phyloP scores from a whole-genome alignment of 2,888 invertebrate genomes.

The Hanleya hanleyi region DNA sequence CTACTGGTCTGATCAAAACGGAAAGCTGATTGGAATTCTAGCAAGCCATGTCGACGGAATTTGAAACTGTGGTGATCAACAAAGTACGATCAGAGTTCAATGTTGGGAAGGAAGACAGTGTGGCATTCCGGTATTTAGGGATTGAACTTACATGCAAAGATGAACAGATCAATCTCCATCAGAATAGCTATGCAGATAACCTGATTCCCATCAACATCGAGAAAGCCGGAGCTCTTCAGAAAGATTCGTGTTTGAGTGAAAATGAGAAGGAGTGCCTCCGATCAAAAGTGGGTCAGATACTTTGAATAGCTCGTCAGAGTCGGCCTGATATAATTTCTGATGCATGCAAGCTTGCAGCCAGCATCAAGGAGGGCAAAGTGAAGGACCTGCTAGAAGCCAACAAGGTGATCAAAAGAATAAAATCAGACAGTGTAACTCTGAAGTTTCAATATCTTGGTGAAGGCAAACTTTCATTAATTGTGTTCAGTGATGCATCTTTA shows the following conservation, averaged over 20 bases:
- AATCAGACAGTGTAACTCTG: too few relatives aligned
- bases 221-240: neutral
- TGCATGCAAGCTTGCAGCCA: too few relatives aligned
- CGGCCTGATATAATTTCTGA: slow-evolving; percentile 19
- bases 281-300: too few relatives aligned
- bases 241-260: too few relatives aligned
- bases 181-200: neutral
- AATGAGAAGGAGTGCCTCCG: too few relatives aligned
- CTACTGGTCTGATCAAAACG: slow-evolving; percentile 2
- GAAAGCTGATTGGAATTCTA: slow-evolving; percentile 2
- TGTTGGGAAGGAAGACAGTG: slow-evolving; percentile 7
- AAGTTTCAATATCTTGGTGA: too few relatives aligned
- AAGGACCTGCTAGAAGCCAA: too few relatives aligned
- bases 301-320: too few relatives aligned
- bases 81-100: slow-evolving; percentile 4
- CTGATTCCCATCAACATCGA: neutral
- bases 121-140: slow-evolving; percentile 15
- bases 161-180: neutral
- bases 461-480: too few relatives aligned
- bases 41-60: slow-evolving; percentile 23
- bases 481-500: too few relatives aligned
- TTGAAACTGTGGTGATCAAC: slow-evolving; percentile 10
- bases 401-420: too few relatives aligned
- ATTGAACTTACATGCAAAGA: slow-evolving; percentile 4
- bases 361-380: too few relatives aligned